phyloP scores from a whole-genome alignment of 2,888 invertebrate species.

The Prosopocoilus inquinatus region DNA sequence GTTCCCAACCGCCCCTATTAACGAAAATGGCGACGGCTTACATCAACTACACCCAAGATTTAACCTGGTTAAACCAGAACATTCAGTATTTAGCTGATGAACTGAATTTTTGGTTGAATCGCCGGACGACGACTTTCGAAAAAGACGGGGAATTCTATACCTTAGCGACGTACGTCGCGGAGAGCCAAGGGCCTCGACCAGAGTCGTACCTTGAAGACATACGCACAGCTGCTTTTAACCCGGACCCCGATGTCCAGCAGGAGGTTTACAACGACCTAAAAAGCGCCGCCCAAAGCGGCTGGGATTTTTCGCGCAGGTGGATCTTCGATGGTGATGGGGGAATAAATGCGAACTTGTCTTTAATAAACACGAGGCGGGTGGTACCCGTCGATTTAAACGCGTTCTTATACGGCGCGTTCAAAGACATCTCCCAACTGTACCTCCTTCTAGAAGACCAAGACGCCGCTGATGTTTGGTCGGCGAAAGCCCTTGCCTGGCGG shows the following conservation, averaged over 20 bases:
- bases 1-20: slow-evolving; percentile 72
- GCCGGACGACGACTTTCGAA: slow-evolving; percentile 54
- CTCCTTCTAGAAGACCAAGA: slow-evolving; percentile 51
- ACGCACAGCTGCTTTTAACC: slow-evolving; percentile 50
- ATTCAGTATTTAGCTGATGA: slow-evolving; percentile 62
- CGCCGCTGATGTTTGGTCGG: slow-evolving; percentile 55
- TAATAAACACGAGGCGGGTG: slow-evolving; percentile 64
- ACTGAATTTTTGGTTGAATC: slow-evolving; percentile 64
- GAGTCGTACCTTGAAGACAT: slow-evolving; percentile 70
- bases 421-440: slow-evolving; percentile 62
- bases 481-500: slow-evolving; percentile 57
- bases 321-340: slow-evolving; percentile 61
- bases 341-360: slow-evolving; percentile 57
- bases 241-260: slow-evolving; percentile 46
- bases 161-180: slow-evolving; percentile 60
- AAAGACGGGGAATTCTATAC: slow-evolving; percentile 54
- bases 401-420: slow-evolving; percentile 69
- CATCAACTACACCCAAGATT: slow-evolving; percentile 61
- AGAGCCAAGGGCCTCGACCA: slow-evolving; percentile 65
- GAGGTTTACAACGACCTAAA: slow-evolving; percentile 69
- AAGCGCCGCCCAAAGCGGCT: slow-evolving; percentile 81
- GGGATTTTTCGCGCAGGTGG: slow-evolving; percentile 86
- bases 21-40: slow-evolving; percentile 73
- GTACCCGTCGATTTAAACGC: slow-evolving; percentile 83
- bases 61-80: slow-evolving; percentile 59